Conservation (phyloP, 1,140 invertebrate species). For the Drosophila punjabiensis region DNA sequence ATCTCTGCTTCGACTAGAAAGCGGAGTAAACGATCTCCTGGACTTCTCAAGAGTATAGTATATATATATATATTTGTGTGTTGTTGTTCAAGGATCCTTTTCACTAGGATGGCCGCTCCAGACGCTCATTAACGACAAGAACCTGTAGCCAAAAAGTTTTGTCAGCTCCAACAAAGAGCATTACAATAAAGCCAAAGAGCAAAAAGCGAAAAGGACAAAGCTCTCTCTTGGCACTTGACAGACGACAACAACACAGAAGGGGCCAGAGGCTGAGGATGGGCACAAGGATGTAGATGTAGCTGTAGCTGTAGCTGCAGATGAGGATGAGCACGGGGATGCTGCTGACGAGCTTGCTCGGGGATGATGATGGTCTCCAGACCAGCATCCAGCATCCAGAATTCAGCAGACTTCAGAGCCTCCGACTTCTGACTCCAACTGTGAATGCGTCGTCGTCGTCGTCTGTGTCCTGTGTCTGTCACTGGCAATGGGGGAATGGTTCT, state of each 20-base stretch:
- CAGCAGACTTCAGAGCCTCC: slow-evolving; percentile 1
- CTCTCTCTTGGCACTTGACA: slow-evolving; percentile 75
- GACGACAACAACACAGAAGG: slow-evolving; percentile 34
- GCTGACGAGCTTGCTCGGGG: slow-evolving; percentile 24
- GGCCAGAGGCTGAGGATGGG: not conserved
- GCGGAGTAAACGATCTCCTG: not conserved
- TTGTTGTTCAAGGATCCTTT: slow-evolving; percentile 4
- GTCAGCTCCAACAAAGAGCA: slow-evolving; percentile 36
- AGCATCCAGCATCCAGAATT: not conserved
- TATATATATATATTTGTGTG: not conserved
- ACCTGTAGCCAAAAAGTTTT: slow-evolving; percentile 45
- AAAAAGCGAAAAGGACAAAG: slow-evolving; percentile 58
- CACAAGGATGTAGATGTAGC: not conserved
- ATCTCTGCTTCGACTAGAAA: not conserved
- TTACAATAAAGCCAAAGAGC: slow-evolving; percentile 38
- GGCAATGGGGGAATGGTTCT: slow-evolving; percentile 21
- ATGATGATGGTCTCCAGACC: slow-evolving; percentile 21
- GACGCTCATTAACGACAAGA: slow-evolving; percentile 31
- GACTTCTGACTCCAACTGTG: slow-evolving; percentile 19
- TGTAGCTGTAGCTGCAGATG: not conserved
- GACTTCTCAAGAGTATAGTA: too few species aligned
- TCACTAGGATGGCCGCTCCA: not conserved
- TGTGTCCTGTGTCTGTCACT: slow-evolving; percentile 16
- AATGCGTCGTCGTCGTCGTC: slow-evolving; percentile 23
- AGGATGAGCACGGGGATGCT: slow-evolving; percentile 9